Base-by-base conservation (phyloP, 2,797 vertebrate genomes). In the Diplodus sargus region DNA sequence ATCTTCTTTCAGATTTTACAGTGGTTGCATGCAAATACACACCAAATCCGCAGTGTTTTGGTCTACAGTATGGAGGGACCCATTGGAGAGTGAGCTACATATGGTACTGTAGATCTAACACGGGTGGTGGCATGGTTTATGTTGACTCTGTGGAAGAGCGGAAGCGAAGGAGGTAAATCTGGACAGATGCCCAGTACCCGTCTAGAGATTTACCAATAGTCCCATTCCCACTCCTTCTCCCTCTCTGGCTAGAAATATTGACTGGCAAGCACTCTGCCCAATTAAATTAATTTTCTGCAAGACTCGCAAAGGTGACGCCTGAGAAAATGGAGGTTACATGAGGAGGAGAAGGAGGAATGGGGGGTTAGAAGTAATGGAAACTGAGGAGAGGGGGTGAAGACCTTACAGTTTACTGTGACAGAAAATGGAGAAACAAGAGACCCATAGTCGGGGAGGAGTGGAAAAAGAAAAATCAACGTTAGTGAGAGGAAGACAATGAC, bases 201-300 rank as follows among this genome's bases (percentile, higher is more conserved):
- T 89, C 91, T 89, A 63, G 85, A 88, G 88, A 88, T 74, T 85
- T 89, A 91, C 86, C 83, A 81, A 90, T 85, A 89, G 86, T 86
- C 81, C 79, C 52, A 4, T 70, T 82, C 60, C 69, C 59, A 51
- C 76, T 57, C 76, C 22, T 56, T 69, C 87, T 89, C 90, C 89
- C 62, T 74, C 88, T 89, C 91, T 90, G 89, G 89, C 81, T 90
- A 84, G 85, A 94, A 91, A 93, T 94, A 92, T 90, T 91, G 93
- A 94, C 91, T 92, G 87, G 92, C 90, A 92, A 92, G 91, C 91
- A 91, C 88, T 93, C 83, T 88, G 87, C 85, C 91, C 91, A 95
- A 94, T 94, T 89, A 93, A 93, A 93, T 93, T 87, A 87, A 91
- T 92, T 94, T 93, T 90, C 88, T 90, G 85, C 79, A 88, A 91